phyloP scores from a whole-genome alignment of 2,113 vertebrate species.

The Tautogolabrus adspersus region DNA sequence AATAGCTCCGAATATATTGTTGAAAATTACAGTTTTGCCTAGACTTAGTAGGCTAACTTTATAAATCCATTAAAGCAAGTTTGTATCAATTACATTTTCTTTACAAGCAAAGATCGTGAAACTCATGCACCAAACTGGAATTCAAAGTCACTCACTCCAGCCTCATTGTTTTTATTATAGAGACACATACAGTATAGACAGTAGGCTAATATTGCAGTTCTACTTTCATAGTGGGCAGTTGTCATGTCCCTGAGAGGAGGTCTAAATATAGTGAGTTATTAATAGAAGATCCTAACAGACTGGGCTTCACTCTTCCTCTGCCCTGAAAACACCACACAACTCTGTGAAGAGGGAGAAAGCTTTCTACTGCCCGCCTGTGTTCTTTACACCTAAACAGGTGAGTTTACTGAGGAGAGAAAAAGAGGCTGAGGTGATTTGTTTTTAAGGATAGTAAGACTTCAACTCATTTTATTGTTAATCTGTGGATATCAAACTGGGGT shows the following conservation, averaged over 20 bases:
- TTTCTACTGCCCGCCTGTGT: neutral
- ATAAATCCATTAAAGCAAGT: no score
- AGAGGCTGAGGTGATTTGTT: no score
- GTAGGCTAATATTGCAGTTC: neutral
- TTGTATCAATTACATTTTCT: no score
- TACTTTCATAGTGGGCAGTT: neutral
- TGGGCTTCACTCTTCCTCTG: conserved; percentile 18
- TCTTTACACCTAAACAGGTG: conserved; percentile 19
- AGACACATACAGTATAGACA: neutral
- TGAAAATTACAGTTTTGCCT: no score
- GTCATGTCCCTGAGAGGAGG: conserved; percentile 22
- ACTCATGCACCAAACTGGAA: no score
- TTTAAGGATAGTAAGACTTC: no score
- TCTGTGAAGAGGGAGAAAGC: neutral
- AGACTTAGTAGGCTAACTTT: no score
- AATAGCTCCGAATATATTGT: no score
- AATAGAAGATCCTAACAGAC: conserved; percentile 32
- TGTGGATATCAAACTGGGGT: neutral
- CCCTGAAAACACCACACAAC: conserved; percentile 6
- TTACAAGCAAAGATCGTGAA: no score
- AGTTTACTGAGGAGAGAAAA: neutral
- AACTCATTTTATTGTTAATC: neutral
- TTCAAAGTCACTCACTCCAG: no score
- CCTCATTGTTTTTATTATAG: no score
- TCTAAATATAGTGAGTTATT: conserved; percentile 57